Conservation (phyloP, 2,888 invertebrate species). For the Synanthedon formicaeformis region DNA sequence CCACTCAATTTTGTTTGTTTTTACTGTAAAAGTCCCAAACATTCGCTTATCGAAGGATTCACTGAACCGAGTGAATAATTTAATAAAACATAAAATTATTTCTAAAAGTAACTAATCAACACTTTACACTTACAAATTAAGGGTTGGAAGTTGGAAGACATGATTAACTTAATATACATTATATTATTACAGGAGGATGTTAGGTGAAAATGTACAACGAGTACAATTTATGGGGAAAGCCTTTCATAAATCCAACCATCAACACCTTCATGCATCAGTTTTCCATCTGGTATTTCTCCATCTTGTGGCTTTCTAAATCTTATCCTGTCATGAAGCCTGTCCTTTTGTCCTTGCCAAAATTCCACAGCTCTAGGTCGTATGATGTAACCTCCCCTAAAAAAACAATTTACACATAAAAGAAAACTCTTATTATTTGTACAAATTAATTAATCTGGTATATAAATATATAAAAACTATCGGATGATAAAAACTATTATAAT, state of each 20-base stretch:
- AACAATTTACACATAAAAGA: slow-evolving; percentile 1
- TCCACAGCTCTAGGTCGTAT: slow-evolving; percentile 88
- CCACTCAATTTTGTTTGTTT: too few relatives aligned
- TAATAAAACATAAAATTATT: too few relatives aligned
- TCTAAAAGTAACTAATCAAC: too few relatives aligned
- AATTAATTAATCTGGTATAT: too few relatives aligned
- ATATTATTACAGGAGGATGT: not conserved
- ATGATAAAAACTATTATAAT: too few relatives aligned
- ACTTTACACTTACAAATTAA: too few relatives aligned
- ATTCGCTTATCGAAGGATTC: too few relatives aligned
- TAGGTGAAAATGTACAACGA: too few relatives aligned
- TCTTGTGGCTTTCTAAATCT: slow-evolving; percentile 76
- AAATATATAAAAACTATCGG: too few relatives aligned
- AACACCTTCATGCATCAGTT: slow-evolving; percentile 78
- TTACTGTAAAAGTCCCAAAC: too few relatives aligned
- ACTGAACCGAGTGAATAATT: too few relatives aligned
- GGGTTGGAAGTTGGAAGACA: not conserved
- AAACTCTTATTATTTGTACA: too few relatives aligned
- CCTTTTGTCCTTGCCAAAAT: slow-evolving; percentile 99
- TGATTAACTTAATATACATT: not conserved
- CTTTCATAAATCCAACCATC: slow-evolving; percentile 94
- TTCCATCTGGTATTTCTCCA: slow-evolving; percentile 74
- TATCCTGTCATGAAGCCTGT: slow-evolving; percentile 96
- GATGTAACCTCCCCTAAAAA: slow-evolving; percentile 90
- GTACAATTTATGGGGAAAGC: slow-evolving; percentile 79